Conservation (phyloP, 2,888 invertebrate species). For the Heliconius sara region DNA sequence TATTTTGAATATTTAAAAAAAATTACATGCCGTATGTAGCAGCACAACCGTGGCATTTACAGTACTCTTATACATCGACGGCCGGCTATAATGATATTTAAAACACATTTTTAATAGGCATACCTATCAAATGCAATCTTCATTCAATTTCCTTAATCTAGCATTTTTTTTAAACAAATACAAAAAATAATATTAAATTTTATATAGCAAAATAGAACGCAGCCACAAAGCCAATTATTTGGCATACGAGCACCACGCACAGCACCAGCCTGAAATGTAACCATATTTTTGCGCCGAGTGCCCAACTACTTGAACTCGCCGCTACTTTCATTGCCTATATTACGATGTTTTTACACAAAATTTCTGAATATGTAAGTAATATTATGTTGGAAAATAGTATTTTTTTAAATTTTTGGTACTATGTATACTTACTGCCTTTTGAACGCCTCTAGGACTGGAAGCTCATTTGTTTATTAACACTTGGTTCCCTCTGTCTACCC, state of each 20-base stretch:
- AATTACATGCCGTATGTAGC: too few species aligned
- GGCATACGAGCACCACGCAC: constrained; percentile 29
- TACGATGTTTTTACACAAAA: constrained; percentile 27
- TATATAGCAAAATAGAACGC: constrained; percentile 14
- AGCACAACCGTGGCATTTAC: too few species aligned
- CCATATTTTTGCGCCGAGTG: constrained; percentile 50
- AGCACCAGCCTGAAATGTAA: constrained; percentile 46
- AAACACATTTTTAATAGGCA: too few species aligned
- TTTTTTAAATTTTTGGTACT: background rate
- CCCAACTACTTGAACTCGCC: constrained; percentile 48
- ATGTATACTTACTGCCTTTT: background rate
- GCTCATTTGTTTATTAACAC: background rate
- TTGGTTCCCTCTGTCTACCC: too few species aligned
- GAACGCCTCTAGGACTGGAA: background rate
- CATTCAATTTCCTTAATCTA: too few species aligned
- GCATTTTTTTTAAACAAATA: too few species aligned
- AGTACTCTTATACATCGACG: too few species aligned
- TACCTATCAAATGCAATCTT: too few species aligned
- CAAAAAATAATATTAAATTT: too few species aligned
- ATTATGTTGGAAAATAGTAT: background rate
- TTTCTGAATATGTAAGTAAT: background rate
- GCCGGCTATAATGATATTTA: too few species aligned
- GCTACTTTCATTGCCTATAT: constrained; percentile 44
- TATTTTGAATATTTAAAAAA: too few species aligned
- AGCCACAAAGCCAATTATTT: constrained; percentile 40